Evolutionary conservation across 2,113 vertebrate genomes (phyloP), one percentile per base, ranked within the genome.

Genomic region (Pelodiscus sinensis): DNA sequence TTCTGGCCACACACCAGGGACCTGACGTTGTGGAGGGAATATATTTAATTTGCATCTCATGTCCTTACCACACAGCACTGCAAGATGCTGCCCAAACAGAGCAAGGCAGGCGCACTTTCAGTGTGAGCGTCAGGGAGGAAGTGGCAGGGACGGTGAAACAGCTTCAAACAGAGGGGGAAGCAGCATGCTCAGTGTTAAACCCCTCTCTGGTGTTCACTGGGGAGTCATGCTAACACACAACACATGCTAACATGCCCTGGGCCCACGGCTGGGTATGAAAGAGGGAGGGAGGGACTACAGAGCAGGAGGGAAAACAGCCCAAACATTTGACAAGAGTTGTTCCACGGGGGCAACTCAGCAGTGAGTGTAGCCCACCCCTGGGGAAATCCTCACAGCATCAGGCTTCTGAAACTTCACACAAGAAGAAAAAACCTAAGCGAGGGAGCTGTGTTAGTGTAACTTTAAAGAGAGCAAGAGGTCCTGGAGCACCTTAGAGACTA

Each of bases 21-120:
- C 24, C 2, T 0, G 12, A 81, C 24, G 25, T 38, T 27, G 22
- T 51, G 4, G 9, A 0, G 3, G 57, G 55, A 55, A 82, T 3
- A 35, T 5, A 10, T 21, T 35, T 35, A 10, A 50, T 0, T 0
- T 2, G 82, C 29, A 6, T 19, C 11, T n/a, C 68, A 1, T 44
- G 44, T 4, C 75, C 77, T 35, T 4, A 15, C 38, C 51, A 6
- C 0, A 9, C 62, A 21, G 38, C 73, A 10, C 15, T 0, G 0
- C 35, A n/a, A n/a, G 62, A 16, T 65, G 65, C 65, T 19, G 65
- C 31, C 65, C 31, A 35, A 35, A 68, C 65, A 35, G n/a, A 71
- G n/a, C 52, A 54, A 35, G 65, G 8, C 18, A 35, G 19, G n/a
- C n/a, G 31, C 3, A n/a, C 31, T 35, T 19, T 71, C 31, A 35